Base-by-base conservation (phyloP, 37 sponge, comb jelly and placozoan species). In the Ianthella basta region DNA sequence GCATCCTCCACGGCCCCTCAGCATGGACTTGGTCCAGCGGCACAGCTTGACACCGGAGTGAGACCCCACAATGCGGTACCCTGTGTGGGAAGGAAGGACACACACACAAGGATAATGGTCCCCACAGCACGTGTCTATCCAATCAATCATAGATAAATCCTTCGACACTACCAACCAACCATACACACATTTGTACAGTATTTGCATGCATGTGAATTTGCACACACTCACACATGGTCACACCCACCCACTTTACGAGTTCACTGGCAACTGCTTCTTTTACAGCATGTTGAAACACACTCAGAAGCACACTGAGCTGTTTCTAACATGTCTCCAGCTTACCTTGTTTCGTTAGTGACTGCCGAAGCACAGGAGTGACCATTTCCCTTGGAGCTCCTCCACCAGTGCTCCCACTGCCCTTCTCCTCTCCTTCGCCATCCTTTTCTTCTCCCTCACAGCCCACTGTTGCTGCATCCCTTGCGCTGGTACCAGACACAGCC, bases 11-110 rank as follows among this genome's bases (percentile, higher is more conserved):
- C 98, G 85, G 37, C 98, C 98, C 32, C 98, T 83, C 79, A 97
- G 60, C 98, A 97, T 97, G 81, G 94, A 93, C 91, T 97, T 97
- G 56, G 98, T 97, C 98, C 98, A 97, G 33, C 98, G 91, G 80
- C 98, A 97, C 81, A 97, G 75, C 72, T 97, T 97, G 24, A 97
- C 98, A 6, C 98, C 98, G 15, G 98, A 97, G 79, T 97, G 97
- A 38, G 90, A 72, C 3, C 98, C 98, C 23, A 97, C 80, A 44
- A 97, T 54, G 79, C 88, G 89, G 80, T 97, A 97, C 12, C 98
- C 98, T 96, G 56, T 0, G 34, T 35, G 1, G 54, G 32, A 0
- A 38, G 0, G 12, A 39, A 44, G 40, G 0, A 19, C 14, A 33
- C 23, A 65, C 8, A 39, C 39, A 82, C 24, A 33, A 3, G 41